These are phyloP conservation scores for Cephus sareptanus DNA, from an alignment of 2,888 invertebrate species.

Conservation along the genomic window DNA sequence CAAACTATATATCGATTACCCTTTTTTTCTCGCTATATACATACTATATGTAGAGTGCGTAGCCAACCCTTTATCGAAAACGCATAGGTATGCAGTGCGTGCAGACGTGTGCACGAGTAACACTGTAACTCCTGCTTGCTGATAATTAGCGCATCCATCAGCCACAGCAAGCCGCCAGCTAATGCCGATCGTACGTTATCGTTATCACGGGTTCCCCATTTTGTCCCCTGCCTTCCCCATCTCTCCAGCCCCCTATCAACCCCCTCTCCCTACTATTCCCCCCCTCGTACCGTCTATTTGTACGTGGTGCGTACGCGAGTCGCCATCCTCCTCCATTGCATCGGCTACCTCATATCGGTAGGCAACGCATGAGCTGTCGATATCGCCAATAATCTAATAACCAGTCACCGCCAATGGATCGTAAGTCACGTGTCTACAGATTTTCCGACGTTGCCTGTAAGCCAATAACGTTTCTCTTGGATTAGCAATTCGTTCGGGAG, in stretches of 20 bases:
- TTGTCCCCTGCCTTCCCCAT: constrained; percentile 45
- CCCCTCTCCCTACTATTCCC: no score
- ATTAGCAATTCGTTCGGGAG: constrained; percentile 37
- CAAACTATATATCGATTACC: neutral
- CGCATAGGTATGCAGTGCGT: constrained; percentile 43
- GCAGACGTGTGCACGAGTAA: constrained; percentile 48
- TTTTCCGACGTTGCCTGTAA: constrained; percentile 41
- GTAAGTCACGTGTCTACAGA: constrained; percentile 59
- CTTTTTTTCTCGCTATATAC: neutral
- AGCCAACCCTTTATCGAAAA: constrained; percentile 40
- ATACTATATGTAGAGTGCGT: neutral
- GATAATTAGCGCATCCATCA: constrained; percentile 67
- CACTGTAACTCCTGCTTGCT: constrained; percentile 66
- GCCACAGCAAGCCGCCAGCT: constrained; percentile 65
- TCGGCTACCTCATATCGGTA: constrained; percentile 9
- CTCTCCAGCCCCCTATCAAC: constrained; percentile 23
- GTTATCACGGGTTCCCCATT: constrained; percentile 65
- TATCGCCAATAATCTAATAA: constrained; percentile 66
- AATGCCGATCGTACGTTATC: constrained; percentile 67
- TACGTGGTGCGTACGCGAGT: constrained; percentile 7
- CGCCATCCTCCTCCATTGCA: constrained; percentile 45
- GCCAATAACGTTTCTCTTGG: constrained; percentile 37
- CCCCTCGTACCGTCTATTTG: constrained; percentile 14
- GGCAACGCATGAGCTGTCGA: constrained; percentile 57
- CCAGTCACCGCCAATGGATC: constrained; percentile 61